phyloP scores from a whole-genome alignment of 1,140 invertebrate species.

The Campoletis sonorensis region DNA sequence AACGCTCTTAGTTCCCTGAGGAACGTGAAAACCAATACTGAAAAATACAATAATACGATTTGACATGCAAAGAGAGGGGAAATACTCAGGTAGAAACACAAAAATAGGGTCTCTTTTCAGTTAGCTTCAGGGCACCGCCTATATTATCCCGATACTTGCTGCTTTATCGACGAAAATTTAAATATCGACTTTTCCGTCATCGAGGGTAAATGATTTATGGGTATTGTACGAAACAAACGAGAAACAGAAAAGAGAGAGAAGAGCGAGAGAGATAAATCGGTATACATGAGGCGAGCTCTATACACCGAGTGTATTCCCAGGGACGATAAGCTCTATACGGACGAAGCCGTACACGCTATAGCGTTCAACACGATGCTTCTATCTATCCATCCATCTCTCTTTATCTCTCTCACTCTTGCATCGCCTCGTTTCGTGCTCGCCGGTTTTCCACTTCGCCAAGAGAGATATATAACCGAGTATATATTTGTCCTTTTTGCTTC shows the following conservation, averaged over 20 bases:
- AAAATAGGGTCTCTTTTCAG: neutral
- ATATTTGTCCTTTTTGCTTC: slow-evolving; percentile 13
- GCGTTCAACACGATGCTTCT: neutral
- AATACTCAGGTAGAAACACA: slow-evolving; percentile 6
- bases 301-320: slow-evolving; percentile 28
- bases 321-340: slow-evolving; percentile 40
- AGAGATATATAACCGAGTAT: slow-evolving; percentile 23
- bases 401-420: neutral
- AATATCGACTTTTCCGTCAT: slow-evolving; percentile 43
- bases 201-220: slow-evolving; percentile 38
- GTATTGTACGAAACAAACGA: slow-evolving; percentile 22
- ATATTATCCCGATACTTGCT: slow-evolving; percentile 13
- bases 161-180: slow-evolving; percentile 36
- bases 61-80: neutral
- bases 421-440: slow-evolving; percentile 25
- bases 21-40: neutral
- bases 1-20: neutral
- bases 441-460: slow-evolving; percentile 35
- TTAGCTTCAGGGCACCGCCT: neutral
- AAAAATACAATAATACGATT: neutral
- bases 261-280: slow-evolving; percentile 23
- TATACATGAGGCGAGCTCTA: slow-evolving; percentile 18
- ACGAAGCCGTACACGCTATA: slow-evolving; percentile 16
- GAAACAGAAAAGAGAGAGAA: slow-evolving; percentile 14
- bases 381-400: neutral